Base-by-base conservation (phyloP, 2,797 vertebrate genomes). In the Danio jaintianensis region DNA sequence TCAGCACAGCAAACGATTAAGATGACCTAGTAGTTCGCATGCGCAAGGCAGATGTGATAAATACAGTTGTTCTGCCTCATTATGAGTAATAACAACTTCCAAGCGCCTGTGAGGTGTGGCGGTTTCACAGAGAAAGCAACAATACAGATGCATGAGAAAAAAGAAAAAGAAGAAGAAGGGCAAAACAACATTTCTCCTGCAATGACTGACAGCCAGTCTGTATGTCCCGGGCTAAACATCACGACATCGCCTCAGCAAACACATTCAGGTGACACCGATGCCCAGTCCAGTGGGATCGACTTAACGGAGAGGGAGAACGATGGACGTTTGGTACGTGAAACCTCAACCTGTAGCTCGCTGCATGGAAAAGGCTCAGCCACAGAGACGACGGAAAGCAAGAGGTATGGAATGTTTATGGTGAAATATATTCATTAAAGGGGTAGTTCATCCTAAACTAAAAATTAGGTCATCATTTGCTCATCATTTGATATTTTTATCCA, bases 371-470 rank as follows among this genome's bases (percentile, higher is more conserved):
- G 94, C 75, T 94, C 93, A 0, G 92, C 89, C 72, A 86, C 93
- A 68, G 90, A 92, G 63, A 93, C 92, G 0, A 92, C 93, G 16
- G 93, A 93, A 89, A 94, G 92, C 86, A 89, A 94, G 84, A 95
- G 94, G 93, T 95, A 42, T 50, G 29, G 29, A 29, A 29, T 29
- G 29, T 29, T 29, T 29, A 29, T 29, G 29, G 29, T 29, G 29
- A 29, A 29, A 29, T 29, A 29, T 29, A 29, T 29, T 29, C 29
- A 29, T 29, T 29, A 29, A 29, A 29, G 29, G 29, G 29, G 29
- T 29, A 1, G 29, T 29, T 29, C 3, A 29, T 29, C 29, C 29
- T 29, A 1, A 29, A 29, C 1, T 29, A 29, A 29, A 29, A 29
- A 3, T n/a, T n/a, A n/a, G n/a, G n/a, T n/a, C n/a, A n/a, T n/a